Evolutionary conservation across 2,113 vertebrate species (phyloP).

Genomic region (Myiozetetes cayanensis): DNA sequence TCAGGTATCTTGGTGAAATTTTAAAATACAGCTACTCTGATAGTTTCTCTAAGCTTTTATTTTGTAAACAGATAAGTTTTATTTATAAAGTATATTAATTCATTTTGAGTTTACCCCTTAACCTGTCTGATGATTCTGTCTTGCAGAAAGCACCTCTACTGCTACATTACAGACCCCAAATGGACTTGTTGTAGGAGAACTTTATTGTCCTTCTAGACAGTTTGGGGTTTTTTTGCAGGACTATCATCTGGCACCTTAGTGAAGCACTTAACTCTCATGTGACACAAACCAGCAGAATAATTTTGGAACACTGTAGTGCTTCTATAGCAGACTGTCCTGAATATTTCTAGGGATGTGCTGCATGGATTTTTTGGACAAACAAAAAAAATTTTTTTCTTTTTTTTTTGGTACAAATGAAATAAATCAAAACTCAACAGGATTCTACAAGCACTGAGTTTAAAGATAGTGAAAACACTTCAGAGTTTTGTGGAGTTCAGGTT

Average conservation of each 20-base stretch:
- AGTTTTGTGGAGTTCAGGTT: neutral
- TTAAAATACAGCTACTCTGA: neutral
- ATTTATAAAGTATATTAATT: neutral
- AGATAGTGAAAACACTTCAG: slow-evolving; percentile 66
- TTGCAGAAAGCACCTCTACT: slow-evolving; percentile 94
- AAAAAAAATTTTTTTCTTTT: neutral
- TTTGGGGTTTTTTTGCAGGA: slow-evolving; percentile 83
- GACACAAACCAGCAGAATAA: slow-evolving; percentile 74
- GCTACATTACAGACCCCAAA: slow-evolving; percentile 98
- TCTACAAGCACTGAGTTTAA: slow-evolving; percentile 88
- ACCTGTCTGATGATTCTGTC: slow-evolving; percentile 4
- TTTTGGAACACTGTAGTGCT: slow-evolving; percentile 43
- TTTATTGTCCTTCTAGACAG: slow-evolving; percentile 70
- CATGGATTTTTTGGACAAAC: slow-evolving; percentile 67
- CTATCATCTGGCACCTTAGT: slow-evolving; percentile 70
- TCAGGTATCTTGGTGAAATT: neutral
- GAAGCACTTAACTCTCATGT: slow-evolving; percentile 66
- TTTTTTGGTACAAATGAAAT: slow-evolving; percentile 82
- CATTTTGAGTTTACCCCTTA: neutral
- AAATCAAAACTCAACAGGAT: slow-evolving; percentile 76
- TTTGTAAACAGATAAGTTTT: neutral
- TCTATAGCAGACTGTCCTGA: slow-evolving; percentile 8
- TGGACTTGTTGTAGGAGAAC: slow-evolving; percentile 92
- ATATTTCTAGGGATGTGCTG: slow-evolving; percentile 42
- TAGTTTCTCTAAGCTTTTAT: neutral